A percentile compares a stretch with the other conserved stretches of the same genome.
These are phyloP conservation scores for Tigriopus californicus DNA, from an alignment of 2,888 invertebrate genomes.

Conservation along the genomic window DNA sequence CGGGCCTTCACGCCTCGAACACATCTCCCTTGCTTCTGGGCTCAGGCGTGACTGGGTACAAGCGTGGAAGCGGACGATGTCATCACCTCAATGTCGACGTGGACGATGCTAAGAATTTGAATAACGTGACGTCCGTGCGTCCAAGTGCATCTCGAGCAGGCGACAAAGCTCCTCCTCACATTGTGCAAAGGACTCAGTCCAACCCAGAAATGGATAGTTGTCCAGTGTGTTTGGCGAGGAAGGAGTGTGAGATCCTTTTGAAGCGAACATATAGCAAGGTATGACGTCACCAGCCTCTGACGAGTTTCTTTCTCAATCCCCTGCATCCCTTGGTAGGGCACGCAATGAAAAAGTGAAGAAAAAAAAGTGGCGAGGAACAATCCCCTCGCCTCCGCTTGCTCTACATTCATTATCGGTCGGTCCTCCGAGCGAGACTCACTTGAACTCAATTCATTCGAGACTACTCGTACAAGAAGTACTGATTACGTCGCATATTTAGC, in stretches of 20 bases:
- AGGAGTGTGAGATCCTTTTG: constrained; percentile 11
- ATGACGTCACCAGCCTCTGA: not conserved
- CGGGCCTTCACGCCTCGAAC: too few relatives aligned
- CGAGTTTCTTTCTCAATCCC: too few relatives aligned
- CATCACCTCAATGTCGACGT: too few relatives aligned
- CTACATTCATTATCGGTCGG: not conserved
- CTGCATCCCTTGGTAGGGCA: not conserved
- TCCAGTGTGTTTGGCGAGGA: constrained; percentile 10
- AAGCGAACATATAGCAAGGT: constrained; percentile 15
- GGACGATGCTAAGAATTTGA: too few relatives aligned
- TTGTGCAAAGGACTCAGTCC: constrained; percentile 9
- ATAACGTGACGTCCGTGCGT: too few relatives aligned
- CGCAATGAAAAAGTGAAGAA: not conserved
- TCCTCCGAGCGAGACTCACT: too few relatives aligned
- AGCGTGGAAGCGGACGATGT: too few relatives aligned
- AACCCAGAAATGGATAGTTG: constrained; percentile 13
- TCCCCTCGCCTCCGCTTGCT: not conserved
- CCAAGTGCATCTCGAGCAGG: too few relatives aligned
- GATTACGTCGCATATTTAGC: too few relatives aligned
- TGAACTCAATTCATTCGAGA: too few relatives aligned
- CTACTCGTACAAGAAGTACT: not conserved
- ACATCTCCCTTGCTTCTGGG: too few relatives aligned
- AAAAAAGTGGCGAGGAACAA: not conserved
- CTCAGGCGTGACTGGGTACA: too few relatives aligned
- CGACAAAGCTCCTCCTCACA: not conserved